Evolutionary conservation across 2,797 vertebrate species (phyloP).

Genomic region (Prionace glauca): DNA sequence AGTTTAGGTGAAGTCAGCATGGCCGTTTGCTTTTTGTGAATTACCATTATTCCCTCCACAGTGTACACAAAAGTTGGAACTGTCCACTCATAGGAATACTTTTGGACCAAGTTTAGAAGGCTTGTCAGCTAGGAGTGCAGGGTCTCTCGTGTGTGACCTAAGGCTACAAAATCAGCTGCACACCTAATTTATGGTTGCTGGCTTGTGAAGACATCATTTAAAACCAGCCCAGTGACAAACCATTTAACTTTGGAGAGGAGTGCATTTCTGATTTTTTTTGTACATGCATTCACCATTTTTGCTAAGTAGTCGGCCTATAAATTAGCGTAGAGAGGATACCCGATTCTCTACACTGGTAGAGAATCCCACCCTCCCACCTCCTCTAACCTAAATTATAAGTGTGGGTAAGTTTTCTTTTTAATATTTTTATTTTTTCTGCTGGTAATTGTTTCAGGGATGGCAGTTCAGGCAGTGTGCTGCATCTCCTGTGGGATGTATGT

Average conservation of each 20-base stretch:
- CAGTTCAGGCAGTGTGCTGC: too few species aligned
- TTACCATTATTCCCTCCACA: not conserved
- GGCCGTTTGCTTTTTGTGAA: not conserved
- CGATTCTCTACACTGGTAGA: too few species aligned
- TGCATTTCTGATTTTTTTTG: not conserved
- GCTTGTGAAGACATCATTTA: not conserved
- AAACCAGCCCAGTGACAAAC: not conserved
- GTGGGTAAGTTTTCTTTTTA: too few species aligned
- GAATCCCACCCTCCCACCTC: too few species aligned
- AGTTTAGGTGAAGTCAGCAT: not conserved
- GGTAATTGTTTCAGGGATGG: too few species aligned
- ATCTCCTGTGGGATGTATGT: too few species aligned
- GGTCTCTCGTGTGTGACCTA: not conserved
- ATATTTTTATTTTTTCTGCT: too few species aligned
- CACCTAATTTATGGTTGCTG: not conserved
- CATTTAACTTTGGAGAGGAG: not conserved
- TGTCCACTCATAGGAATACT: not conserved
- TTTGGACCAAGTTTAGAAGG: not conserved
- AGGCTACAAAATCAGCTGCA: not conserved
- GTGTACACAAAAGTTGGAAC: not conserved
- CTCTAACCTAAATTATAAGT: too few species aligned
- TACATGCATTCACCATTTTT: not conserved
- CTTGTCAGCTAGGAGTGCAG: too few species aligned
- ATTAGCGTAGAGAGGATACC: too few species aligned
- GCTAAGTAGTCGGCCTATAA: not conserved